A percentile compares a stretch with the other conserved stretches of the same genome.
Conservation (phyloP, 2,113 vertebrate species). For the Speoplatyrhinus poulsoni region DNA sequence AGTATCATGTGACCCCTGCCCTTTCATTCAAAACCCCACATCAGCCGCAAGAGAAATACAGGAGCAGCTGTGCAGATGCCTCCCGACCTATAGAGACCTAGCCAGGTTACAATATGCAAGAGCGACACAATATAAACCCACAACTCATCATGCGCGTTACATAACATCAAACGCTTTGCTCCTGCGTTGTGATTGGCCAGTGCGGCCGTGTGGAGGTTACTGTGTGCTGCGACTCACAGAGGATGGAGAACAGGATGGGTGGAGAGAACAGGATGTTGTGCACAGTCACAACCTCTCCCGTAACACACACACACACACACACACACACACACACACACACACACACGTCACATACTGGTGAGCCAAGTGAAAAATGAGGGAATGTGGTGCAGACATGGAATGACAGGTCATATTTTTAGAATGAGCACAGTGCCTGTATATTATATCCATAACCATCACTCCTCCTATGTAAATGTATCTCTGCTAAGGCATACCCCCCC, state of each 20-base stretch:
- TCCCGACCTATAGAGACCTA: slow-evolving; percentile 26
- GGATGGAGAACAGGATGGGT: slow-evolving; percentile 6
- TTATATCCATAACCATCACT: neutral
- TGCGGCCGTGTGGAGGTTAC: slow-evolving; percentile 3
- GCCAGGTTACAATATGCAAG: slow-evolving; percentile 40
- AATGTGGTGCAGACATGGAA: too few relatives aligned
- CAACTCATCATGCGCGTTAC: slow-evolving; percentile 40
- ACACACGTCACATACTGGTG: neutral
- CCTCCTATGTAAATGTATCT: slow-evolving; percentile 10
- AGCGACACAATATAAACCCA: slow-evolving; percentile 40
- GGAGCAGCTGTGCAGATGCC: slow-evolving; percentile 48
- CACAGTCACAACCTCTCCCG: too few relatives aligned
- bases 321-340: neutral
- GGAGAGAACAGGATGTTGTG: neutral
- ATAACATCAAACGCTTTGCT: slow-evolving; percentile 26
- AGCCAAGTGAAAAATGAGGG: too few relatives aligned
- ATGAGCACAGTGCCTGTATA: neutral
- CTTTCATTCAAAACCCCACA: slow-evolving; percentile 54
- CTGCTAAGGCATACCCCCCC: too few relatives aligned
- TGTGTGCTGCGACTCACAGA: neutral
- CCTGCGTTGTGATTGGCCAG: slow-evolving; percentile 3
- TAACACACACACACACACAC: neutral
- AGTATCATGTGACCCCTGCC: slow-evolving; percentile 29
- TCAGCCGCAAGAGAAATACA: slow-evolving; percentile 24
- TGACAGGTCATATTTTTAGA: too few relatives aligned